Conservation (phyloP, 2,113 vertebrate genomes). For the Alces alces region DNA sequence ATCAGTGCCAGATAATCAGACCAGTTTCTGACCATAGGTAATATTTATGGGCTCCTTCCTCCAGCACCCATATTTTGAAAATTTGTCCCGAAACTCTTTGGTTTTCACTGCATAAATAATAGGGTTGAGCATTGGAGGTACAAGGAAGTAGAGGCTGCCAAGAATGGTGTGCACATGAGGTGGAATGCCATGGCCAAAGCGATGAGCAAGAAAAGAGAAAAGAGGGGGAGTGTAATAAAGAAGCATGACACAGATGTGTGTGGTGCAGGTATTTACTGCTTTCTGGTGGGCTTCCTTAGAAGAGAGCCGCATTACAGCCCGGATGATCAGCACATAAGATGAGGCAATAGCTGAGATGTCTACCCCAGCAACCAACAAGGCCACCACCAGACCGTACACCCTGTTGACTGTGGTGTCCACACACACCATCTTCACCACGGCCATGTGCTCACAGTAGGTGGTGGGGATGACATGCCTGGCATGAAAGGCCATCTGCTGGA, state of each 20-base stretch:
- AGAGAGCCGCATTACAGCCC: conserved; percentile 56
- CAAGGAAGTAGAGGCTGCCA: conserved; percentile 74
- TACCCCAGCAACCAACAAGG: conserved; percentile 77
- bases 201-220: conserved; percentile 75
- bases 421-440: conserved; percentile 79
- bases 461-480: conserved; percentile 50
- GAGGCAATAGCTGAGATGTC: conserved; percentile 76
- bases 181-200: conserved; percentile 65
- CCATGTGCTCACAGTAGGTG: conserved; percentile 82
- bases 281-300: conserved; percentile 72
- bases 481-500: conserved; percentile 65
- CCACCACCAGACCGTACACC: conserved; percentile 73
- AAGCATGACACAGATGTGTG: conserved; percentile 78
- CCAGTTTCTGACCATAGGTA: not conserved
- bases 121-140: conserved; percentile 74
- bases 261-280: conserved; percentile 77
- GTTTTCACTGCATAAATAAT: conserved; percentile 77
- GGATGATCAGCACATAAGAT: conserved; percentile 77
- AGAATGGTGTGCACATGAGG: conserved; percentile 58
- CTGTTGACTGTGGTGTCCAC: conserved; percentile 67
- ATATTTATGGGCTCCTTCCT: not conserved
- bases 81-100: conserved; percentile 69
- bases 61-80: conserved; percentile 34
- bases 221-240: conserved; percentile 78
- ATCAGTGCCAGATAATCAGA: not conserved